Base-by-base conservation (phyloP, 2,888 invertebrate species). In the Drosophila maculinotata region DNA sequence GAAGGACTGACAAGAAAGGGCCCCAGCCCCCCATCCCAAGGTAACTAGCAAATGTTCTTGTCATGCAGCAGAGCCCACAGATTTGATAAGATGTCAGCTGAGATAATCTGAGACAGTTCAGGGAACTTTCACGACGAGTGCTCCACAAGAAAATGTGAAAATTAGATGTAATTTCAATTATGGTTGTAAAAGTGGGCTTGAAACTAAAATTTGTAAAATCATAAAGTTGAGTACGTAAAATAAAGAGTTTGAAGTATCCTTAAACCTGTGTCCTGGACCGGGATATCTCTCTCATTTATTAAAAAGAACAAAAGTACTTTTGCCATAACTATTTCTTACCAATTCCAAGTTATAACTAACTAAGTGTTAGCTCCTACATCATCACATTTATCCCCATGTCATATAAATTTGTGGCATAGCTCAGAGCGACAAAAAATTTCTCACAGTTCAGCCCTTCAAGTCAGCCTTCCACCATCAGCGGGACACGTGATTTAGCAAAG, bases 1-100 rank as follows among this genome's bases (percentile, higher is more conserved):
- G 79, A 69, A 79, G 81, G 86, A 76, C 77, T 72, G 64, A 59
- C 60, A 51, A 41, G 35, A 48, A 30, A 56, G 56, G 57, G 63
- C 63, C 72, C 20, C 52, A 52, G 51, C 30, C 44, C 39, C 39
- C 33, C 17, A 49, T 15, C 14, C 35, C 44, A 58, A 62, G 62
- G 49, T 39, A 62, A 62, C 74, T 69, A 52, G 36, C 54, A 75
- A 65, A 70, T 73, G 38, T 31, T 38, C 63, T 41, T 36, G 70
- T 72, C 72, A 72, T 72, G 25, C 62, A n/a, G 3, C 14, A 17
- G 17, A 42, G 54, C 8, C 9, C 9, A 23, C 10, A 42, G 31
- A 71, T 48, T 28, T 35, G 33, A 39, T 51, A 25, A 31, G 38
- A 17, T 39, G 48, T 45, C 47, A 52, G 42, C 31, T 25, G 51